These are phyloP conservation scores for Pyrocoelia pectoralis DNA, from an alignment of 2,888 invertebrate genomes.

Conservation along the genomic window DNA sequence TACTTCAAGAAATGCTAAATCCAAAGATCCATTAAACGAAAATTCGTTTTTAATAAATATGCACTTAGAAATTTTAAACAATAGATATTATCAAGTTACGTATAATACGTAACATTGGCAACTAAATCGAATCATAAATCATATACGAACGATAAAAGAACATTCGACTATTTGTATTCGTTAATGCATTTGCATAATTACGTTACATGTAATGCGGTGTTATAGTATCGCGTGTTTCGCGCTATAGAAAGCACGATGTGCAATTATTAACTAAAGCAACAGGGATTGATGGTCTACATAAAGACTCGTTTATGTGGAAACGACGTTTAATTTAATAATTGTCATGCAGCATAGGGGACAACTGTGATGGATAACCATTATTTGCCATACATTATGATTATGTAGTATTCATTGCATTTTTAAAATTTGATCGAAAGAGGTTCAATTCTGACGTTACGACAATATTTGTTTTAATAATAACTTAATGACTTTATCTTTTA, in stretches of 20 bases:
- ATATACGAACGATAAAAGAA: slow-evolving; percentile 42
- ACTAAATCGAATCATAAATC: slow-evolving; percentile 29
- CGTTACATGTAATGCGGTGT: slow-evolving; percentile 41
- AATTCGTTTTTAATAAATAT: slow-evolving; percentile 47
- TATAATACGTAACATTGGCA: neutral
- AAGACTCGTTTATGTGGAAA: slow-evolving; percentile 51
- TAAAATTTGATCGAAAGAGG: slow-evolving; percentile 11
- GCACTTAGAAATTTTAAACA: neutral
- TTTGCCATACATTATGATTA: slow-evolving; percentile 40
- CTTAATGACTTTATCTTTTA: slow-evolving; percentile 36
- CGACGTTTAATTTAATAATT: slow-evolving; percentile 54
- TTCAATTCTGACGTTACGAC: slow-evolving; percentile 23
- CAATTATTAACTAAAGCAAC: slow-evolving; percentile 42
- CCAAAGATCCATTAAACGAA: slow-evolving; percentile 46
- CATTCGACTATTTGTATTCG: slow-evolving; percentile 47
- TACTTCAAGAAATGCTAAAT: slow-evolving; percentile 47
- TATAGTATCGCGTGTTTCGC: slow-evolving; percentile 34
- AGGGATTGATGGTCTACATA: slow-evolving; percentile 50
- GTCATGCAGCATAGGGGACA: slow-evolving; percentile 38
- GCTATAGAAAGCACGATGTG: slow-evolving; percentile 29
- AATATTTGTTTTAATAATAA: slow-evolving; percentile 37
- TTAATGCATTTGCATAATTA: slow-evolving; percentile 50
- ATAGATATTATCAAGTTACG: neutral
- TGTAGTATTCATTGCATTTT: slow-evolving; percentile 24
- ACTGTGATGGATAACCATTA: slow-evolving; percentile 42